Conservation (phyloP, 2,888 invertebrate genomes). For the Xestia rhomboidea region DNA sequence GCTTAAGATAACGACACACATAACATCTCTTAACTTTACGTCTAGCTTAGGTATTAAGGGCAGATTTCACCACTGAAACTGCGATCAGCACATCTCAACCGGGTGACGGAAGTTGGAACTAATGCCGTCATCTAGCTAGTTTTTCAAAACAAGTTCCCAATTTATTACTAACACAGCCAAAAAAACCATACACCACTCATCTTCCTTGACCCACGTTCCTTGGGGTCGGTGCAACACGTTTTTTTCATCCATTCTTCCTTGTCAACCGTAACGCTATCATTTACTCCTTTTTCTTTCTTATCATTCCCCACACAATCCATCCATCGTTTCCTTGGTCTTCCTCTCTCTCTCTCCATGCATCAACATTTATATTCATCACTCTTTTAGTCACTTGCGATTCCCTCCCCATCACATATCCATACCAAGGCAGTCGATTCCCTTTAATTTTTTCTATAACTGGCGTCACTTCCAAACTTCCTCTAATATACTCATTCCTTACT, state of each 20-base stretch:
- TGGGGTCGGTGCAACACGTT: too few relatives aligned
- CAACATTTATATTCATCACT: neutral
- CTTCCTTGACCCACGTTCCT: neutral
- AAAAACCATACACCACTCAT: too few relatives aligned
- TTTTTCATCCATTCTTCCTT: neutral
- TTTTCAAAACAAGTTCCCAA: neutral
- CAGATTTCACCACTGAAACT: neutral
- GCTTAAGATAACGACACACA: slow-evolving; percentile 12
- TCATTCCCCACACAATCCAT: neutral
- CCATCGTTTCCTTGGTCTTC: neutral
- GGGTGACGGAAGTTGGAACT: neutral
- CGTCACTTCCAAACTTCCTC: neutral
- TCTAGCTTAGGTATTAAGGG: slow-evolving; percentile 8
- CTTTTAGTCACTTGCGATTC: neutral
- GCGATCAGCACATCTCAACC: neutral
- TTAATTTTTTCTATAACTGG: neutral
- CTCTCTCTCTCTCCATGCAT: neutral
- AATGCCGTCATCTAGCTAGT: neutral
- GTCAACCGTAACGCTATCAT: neutral
- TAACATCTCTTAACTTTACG: neutral
- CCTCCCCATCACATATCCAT: neutral
- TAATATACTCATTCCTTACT: neutral
- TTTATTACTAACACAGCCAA: too few relatives aligned
- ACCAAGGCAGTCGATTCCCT: neutral
- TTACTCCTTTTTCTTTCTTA: neutral